These are phyloP conservation scores for Cephus nigrinus DNA, from an alignment of 2,888 invertebrate species.

Conservation along the genomic window DNA sequence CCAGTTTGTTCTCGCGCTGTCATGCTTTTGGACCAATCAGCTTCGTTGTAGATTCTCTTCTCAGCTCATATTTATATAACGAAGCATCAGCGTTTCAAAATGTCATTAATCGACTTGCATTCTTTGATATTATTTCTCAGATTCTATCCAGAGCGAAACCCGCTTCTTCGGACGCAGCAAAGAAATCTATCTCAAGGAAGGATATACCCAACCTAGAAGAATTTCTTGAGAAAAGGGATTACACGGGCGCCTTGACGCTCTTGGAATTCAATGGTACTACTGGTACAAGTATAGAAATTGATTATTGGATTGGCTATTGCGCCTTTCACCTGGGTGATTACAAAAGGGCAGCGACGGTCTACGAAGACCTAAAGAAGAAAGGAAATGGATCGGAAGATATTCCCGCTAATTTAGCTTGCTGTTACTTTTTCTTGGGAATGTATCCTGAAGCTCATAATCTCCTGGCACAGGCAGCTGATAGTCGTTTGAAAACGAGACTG, in stretches of 20 bases:
- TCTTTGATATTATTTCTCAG: constrained; percentile 63
- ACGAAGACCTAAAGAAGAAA: constrained; percentile 71
- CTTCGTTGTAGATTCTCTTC: neutral
- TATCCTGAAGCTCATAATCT: constrained; percentile 78
- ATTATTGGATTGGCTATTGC: constrained; percentile 94
- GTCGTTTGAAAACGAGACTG: constrained; percentile 80
- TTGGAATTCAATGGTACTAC: constrained; percentile 77
- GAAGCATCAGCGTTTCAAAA: neutral
- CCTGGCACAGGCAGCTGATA: constrained; percentile 74
- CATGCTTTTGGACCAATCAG: neutral
- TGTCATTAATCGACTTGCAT: neutral
- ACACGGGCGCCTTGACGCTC: constrained; percentile 92
- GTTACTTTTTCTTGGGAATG: constrained; percentile 94
- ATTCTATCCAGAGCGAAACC: constrained; percentile 87
- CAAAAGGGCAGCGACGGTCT: constrained; percentile 72
- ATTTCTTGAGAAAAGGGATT: constrained; percentile 89
- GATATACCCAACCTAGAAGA: constrained; percentile 87
- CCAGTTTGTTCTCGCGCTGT: neutral
- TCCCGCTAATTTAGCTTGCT: constrained; percentile 87
- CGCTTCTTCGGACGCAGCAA: constrained; percentile 70
- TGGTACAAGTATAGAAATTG: constrained; percentile 69
- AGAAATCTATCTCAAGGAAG: constrained; percentile 63
- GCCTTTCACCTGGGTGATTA: constrained; percentile 97
- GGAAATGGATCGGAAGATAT: constrained; percentile 73
- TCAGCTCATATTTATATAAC: neutral